phyloP scores from a whole-genome alignment of 2,113 vertebrate genomes.

The Nycticebus coucang region DNA sequence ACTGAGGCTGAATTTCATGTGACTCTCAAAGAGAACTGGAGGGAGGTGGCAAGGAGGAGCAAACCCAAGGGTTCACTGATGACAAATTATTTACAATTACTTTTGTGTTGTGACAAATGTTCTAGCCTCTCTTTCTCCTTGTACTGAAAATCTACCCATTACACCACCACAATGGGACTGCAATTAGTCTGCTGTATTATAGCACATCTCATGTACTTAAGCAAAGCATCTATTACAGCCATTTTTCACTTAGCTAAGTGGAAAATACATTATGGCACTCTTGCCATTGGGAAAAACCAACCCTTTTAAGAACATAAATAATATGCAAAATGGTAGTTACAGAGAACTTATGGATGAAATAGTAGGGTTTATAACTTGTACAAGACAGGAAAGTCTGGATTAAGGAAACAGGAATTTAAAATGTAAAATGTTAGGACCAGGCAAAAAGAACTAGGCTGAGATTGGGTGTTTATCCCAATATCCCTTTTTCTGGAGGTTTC shows the following conservation, averaged over 20 bases:
- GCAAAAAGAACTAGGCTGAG: not conserved
- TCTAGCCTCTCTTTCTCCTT: not conserved
- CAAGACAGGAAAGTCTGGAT: not conserved
- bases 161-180: too few relatives aligned
- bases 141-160: not conserved
- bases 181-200: not conserved
- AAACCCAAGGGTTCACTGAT: not conserved
- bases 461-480: not conserved
- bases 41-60: not conserved
- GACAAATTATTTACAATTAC: not conserved
- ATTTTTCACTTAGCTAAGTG: not conserved
- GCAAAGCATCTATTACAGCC: not conserved
- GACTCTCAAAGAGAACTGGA: not conserved
- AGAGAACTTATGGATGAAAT: not conserved
- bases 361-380: not conserved
- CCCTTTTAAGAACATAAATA: not conserved
- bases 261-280: not conserved
- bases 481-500: not conserved
- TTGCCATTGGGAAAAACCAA: not conserved
- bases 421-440: not conserved
- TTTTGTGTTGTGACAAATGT: not conserved
- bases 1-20: not conserved
- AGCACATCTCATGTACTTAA: not conserved
- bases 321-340: not conserved
- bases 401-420: not conserved